Percentiles rank a stretch among this genome's conserved stretches.
These are phyloP conservation scores for Nipponacmea schrenckii DNA, from an alignment of 2,888 invertebrate genomes.

Conservation along the genomic window DNA sequence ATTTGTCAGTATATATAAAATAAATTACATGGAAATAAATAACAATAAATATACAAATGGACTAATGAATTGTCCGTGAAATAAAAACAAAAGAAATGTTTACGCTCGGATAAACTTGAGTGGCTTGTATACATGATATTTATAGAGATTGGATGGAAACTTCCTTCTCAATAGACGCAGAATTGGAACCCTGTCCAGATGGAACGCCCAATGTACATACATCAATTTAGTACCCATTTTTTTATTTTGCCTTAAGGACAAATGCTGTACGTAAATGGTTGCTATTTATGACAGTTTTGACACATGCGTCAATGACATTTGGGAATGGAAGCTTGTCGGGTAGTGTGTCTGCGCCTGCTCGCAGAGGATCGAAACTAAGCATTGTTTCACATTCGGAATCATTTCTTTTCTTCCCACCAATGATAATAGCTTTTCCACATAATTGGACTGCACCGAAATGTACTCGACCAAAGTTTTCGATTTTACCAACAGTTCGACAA, in stretches of 20 bases:
- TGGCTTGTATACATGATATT: too few species aligned
- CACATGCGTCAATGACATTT: slow-evolving; percentile 32
- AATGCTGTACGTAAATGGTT: slow-evolving; percentile 29
- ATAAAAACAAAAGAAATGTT: too few species aligned
- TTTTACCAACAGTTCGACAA: slow-evolving; percentile 34
- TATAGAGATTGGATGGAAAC: too few species aligned
- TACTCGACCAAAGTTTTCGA: slow-evolving; percentile 30
- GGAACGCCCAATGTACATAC: too few species aligned
- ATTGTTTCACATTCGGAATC: slow-evolving; percentile 38
- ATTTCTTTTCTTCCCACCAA: slow-evolving; percentile 52
- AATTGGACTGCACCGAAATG: slow-evolving; percentile 54
- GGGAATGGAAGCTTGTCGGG: slow-evolving; percentile 32
- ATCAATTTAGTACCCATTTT: too few species aligned
- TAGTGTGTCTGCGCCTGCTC: slow-evolving; percentile 29
- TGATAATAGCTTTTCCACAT: slow-evolving; percentile 41
- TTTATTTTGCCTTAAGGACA: background rate
- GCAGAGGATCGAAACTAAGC: slow-evolving; percentile 29
- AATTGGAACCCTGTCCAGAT: too few species aligned
- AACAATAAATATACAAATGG: background rate
- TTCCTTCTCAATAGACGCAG: too few species aligned
- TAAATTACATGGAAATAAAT: too few species aligned
- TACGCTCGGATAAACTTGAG: too few species aligned
- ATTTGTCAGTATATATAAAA: too few species aligned
- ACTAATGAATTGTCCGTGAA: background rate
- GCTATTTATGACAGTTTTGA: slow-evolving; percentile 36